Evolutionary conservation across 1,140 invertebrate species (phyloP).

Genomic region (Orchesella cincta): DNA sequence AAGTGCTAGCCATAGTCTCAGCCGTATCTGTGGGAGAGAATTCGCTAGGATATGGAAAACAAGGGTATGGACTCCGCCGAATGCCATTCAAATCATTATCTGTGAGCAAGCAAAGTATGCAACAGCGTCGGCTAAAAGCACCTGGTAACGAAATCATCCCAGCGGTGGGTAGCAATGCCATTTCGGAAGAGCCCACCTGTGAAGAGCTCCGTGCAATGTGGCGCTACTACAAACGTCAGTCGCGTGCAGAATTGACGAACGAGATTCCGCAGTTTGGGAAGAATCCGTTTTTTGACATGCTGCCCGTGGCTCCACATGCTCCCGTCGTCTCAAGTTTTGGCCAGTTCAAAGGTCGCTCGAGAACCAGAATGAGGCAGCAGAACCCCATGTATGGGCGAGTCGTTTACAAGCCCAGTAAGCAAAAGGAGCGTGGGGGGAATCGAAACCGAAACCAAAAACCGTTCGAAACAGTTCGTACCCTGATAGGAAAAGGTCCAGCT

Average conservation of each 20-base stretch:
- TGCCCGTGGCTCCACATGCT: constrained; percentile 18
- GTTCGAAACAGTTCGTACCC: neutral
- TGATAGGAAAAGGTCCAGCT: neutral
- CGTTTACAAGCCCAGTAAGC: constrained; percentile 56
- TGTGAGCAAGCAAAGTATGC: constrained; percentile 15
- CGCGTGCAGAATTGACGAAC: constrained; percentile 80
- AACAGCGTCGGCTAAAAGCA: constrained; percentile 3
- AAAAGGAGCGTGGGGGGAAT: neutral
- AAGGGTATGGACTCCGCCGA: neutral
- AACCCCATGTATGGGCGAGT: constrained; percentile 65
- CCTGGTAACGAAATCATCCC: constrained; percentile 18
- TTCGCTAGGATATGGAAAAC: neutral
- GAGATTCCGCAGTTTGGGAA: constrained; percentile 68
- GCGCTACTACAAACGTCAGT: constrained; percentile 84
- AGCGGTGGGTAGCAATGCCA: constrained; percentile 2
- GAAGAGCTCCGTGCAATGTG: constrained; percentile 86
- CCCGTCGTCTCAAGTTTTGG: constrained; percentile 30
- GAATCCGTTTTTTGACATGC: constrained; percentile 40
- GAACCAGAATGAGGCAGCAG: constrained; percentile 1
- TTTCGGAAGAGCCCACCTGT: constrained; percentile 71
- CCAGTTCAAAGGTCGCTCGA: constrained; percentile 5
- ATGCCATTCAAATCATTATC: constrained; percentile 32
- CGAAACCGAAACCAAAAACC: constrained; percentile 15
- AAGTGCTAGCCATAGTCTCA: neutral
- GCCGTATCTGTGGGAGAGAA: constrained; percentile 1